These are phyloP conservation scores for Hylyphantes graminicola DNA, from an alignment of 1,140 invertebrate genomes.

Conservation along the genomic window DNA sequence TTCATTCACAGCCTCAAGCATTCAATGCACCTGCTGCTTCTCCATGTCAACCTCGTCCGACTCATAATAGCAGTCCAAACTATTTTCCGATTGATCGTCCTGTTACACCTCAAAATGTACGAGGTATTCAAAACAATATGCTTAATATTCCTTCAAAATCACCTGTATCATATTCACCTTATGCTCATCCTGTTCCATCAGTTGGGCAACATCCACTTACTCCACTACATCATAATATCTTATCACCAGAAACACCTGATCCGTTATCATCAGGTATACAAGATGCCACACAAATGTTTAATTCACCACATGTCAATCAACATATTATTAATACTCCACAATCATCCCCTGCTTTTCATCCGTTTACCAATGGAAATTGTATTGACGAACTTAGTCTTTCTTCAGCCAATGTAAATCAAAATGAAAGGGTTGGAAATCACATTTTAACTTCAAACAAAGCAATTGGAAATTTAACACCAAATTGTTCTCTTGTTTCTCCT, in stretches of 20 bases:
- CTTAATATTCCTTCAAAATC: slow-evolving; percentile 45
- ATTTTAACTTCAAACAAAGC: slow-evolving; percentile 36
- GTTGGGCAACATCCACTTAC: slow-evolving; percentile 30
- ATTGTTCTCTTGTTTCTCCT: slow-evolving; percentile 35
- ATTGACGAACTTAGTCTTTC: slow-evolving; percentile 41
- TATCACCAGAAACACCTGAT: slow-evolving; percentile 29
- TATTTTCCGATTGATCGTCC: slow-evolving; percentile 51
- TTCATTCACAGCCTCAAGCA: slow-evolving; percentile 36
- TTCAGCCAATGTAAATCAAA: slow-evolving; percentile 39
- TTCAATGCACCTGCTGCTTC: slow-evolving; percentile 34
- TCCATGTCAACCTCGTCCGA: slow-evolving; percentile 42
- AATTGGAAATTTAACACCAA: slow-evolving; percentile 31
- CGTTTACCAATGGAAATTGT: slow-evolving; percentile 60
- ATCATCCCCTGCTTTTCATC: slow-evolving; percentile 33
- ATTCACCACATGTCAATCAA: slow-evolving; percentile 40
- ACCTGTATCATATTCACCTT: slow-evolving; percentile 34
- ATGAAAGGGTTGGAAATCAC: slow-evolving; percentile 56
- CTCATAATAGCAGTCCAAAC: slow-evolving; percentile 31
- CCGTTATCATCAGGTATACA: slow-evolving; percentile 39
- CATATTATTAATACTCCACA: slow-evolving; percentile 51
- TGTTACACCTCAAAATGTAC: slow-evolving; percentile 6
- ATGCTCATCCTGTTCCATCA: slow-evolving; percentile 29
- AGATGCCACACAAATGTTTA: slow-evolving; percentile 43
- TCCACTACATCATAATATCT: slow-evolving; percentile 36
- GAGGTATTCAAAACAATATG: slow-evolving; percentile 36